These are phyloP conservation scores for Homarus gammarus DNA, from an alignment of 2,888 invertebrate species.

Conservation along the genomic window DNA sequence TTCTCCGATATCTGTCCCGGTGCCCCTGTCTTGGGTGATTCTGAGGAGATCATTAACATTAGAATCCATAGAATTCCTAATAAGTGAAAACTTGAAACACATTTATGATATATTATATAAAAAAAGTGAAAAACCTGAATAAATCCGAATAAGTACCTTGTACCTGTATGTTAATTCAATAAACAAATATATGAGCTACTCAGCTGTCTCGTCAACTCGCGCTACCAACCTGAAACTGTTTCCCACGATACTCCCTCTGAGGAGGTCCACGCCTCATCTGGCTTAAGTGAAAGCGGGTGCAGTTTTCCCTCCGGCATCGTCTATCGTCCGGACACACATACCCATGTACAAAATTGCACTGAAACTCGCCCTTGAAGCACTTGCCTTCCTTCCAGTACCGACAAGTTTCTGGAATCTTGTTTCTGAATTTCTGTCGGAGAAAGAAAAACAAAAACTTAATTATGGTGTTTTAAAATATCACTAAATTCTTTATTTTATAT, in stretches of 20 bases:
- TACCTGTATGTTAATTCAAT: too few species aligned
- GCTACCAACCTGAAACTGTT: background rate
- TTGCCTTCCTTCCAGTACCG: slow-evolving; percentile 69
- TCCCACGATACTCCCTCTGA: slow-evolving; percentile 16
- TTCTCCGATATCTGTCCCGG: slow-evolving; percentile 10
- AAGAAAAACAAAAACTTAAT: background rate
- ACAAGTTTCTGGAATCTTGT: slow-evolving; percentile 61
- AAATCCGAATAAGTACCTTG: too few species aligned
- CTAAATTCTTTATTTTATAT: background rate
- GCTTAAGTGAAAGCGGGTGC: slow-evolving; percentile 51
- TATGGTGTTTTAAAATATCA: background rate
- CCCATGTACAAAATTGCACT: slow-evolving; percentile 69
- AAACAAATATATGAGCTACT: too few species aligned
- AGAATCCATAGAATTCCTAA: background rate
- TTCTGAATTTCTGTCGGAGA: slow-evolving; percentile 26
- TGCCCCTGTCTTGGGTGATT: slow-evolving; percentile 18
- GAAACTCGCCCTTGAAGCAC: slow-evolving; percentile 61
- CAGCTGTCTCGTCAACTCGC: too few species aligned
- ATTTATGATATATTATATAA: too few species aligned
- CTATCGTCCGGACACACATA: slow-evolving; percentile 63
- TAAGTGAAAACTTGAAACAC: background rate
- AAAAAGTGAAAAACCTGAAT: too few species aligned
- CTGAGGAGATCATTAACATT: slow-evolving; percentile 1
- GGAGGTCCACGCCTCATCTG: slow-evolving; percentile 29
- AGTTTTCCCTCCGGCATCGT: slow-evolving; percentile 55